These are phyloP conservation scores for Pteria penguin DNA, from an alignment of 2,888 invertebrate genomes.

Conservation along the genomic window DNA sequence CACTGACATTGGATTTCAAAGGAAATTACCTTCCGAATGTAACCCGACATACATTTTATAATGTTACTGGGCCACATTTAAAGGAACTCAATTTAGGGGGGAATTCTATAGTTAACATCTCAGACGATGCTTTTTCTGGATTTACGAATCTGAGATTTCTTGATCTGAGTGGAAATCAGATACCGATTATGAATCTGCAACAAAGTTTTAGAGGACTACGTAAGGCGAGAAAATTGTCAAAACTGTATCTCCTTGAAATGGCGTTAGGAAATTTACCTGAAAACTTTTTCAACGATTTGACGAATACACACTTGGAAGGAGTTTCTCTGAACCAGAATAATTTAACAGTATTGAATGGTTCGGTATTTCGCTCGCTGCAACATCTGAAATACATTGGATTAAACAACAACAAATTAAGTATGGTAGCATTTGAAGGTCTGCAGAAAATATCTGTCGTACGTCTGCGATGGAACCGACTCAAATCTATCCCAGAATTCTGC, in stretches of 20 bases:
- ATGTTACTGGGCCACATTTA: neutral
- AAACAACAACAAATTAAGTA: slow-evolving; percentile 3
- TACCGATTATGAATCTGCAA: slow-evolving; percentile 1
- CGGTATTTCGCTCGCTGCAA: slow-evolving; percentile 5
- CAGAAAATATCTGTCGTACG: neutral
- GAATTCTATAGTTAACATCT: slow-evolving; percentile 11
- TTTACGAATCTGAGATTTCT: neutral
- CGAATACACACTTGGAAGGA: neutral
- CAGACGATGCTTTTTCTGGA: slow-evolving; percentile 13
- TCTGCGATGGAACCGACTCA: neutral
- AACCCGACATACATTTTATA: slow-evolving; percentile 2
- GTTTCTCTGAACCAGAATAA: slow-evolving; percentile 6
- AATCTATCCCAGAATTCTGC: slow-evolving; percentile 3
- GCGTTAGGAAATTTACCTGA: neutral
- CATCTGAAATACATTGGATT: neutral
- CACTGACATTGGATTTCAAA: neutral
- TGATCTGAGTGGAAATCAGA: slow-evolving; percentile 19
- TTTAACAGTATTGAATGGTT: neutral
- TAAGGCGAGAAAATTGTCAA: neutral
- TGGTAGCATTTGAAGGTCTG: neutral
- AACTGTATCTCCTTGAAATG: slow-evolving; percentile 7
- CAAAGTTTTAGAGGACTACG: slow-evolving; percentile 15
- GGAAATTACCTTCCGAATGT: slow-evolving; percentile 12
- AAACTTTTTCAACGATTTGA: slow-evolving; percentile 10
- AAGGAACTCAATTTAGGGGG: slow-evolving; percentile 9